Evolutionary conservation across 1,140 invertebrate species (phyloP).

Genomic region (Eueides isabella): DNA sequence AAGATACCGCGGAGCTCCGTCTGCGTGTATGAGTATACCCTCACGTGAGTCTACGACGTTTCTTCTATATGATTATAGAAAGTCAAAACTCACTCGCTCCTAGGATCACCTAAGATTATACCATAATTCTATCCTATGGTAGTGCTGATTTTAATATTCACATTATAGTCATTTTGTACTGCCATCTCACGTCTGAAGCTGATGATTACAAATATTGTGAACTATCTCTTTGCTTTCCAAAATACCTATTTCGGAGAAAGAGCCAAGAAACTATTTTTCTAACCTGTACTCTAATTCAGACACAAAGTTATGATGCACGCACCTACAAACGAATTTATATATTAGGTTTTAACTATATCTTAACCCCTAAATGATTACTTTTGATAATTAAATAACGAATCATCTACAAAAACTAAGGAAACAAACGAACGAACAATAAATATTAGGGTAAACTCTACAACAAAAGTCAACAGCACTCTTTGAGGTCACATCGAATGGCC

Average conservation of each 20-base stretch:
- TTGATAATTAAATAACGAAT: neutral
- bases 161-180: neutral
- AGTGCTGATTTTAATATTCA: neutral
- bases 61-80: constrained; percentile 9
- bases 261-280: neutral
- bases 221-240: neutral
- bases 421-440: neutral
- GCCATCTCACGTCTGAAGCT: neutral
- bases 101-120: neutral
- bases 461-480: constrained; percentile 28
- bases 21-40: neutral
- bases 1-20: neutral
- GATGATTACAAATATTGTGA: neutral
- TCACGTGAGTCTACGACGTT: constrained; percentile 9
- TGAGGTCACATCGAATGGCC: constrained; percentile 27
- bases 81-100: constrained; percentile 14
- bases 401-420: neutral
- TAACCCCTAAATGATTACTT: neutral
- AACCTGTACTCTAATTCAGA: neutral
- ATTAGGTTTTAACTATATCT: neutral
- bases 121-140: neutral
- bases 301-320: neutral
- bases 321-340: neutral
- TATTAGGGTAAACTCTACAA: neutral
- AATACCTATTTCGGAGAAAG: neutral